Percentiles rank a stretch among this genome's conserved stretches.
Evolutionary conservation across 2,888 invertebrate species (phyloP).

Genomic region (Agrochola lota): DNA sequence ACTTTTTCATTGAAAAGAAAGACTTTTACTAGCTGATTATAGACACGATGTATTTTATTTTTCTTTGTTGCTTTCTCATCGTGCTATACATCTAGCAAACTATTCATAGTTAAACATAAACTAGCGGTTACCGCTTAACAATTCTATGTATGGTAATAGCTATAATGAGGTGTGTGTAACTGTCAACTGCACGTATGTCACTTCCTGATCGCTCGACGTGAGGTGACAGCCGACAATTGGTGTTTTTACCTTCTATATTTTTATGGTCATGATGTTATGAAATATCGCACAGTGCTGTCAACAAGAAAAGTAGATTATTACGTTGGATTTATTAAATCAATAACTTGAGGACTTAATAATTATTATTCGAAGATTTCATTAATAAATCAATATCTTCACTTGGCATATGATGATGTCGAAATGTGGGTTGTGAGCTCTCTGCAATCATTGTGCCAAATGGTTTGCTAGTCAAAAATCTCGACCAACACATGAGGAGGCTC

Average conservation of each 20-base stretch:
- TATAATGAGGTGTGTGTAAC: constrained; percentile 60
- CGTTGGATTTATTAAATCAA: constrained; percentile 33
- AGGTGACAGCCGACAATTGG: constrained; percentile 52
- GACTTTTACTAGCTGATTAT: too few relatives aligned
- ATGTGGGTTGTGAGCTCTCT: neutral
- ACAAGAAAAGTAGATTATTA: constrained; percentile 42
- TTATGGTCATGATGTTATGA: constrained; percentile 37
- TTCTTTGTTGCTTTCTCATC: constrained; percentile 11
- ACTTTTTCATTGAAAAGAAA: too few relatives aligned
- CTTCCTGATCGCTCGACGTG: constrained; percentile 53
- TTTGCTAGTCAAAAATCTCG: neutral
- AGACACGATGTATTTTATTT: neutral
- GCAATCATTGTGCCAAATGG: neutral
- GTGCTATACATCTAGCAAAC: neutral
- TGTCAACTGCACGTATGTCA: constrained; percentile 50
- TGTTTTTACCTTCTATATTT: constrained; percentile 47
- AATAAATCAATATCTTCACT: constrained; percentile 10
- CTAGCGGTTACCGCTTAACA: constrained; percentile 44
- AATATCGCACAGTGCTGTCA: constrained; percentile 32
- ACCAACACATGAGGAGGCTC: neutral
- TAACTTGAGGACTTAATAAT: constrained; percentile 12
- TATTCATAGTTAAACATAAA: constrained; percentile 18
- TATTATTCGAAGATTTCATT: neutral
- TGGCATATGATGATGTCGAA: neutral
- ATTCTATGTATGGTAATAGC: constrained; percentile 59